Conservation (phyloP, 2,797 vertebrate genomes). For the Gallinago nigripennis region DNA sequence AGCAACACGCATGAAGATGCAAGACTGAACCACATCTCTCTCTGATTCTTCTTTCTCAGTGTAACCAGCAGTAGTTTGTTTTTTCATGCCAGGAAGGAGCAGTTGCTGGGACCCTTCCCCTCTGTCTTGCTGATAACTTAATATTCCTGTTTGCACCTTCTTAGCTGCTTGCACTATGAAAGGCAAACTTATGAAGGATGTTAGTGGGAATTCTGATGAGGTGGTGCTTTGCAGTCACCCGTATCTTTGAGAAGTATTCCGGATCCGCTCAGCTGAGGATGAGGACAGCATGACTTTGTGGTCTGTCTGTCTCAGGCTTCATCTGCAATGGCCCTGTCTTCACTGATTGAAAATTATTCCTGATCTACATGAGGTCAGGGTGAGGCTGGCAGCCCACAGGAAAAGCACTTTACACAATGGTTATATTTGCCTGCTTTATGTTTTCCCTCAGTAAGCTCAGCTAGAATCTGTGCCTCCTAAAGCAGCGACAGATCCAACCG, state of each 20-base stretch:
- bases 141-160: not conserved
- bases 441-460: not conserved
- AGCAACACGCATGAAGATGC: not conserved
- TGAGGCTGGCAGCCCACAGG: not conserved
- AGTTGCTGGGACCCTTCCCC: not conserved
- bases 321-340: not conserved
- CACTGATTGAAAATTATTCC: constrained; percentile 27
- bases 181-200: not conserved
- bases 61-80: not conserved
- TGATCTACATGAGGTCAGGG: not conserved
- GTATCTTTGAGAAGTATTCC: not conserved
- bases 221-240: not conserved
- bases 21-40: not conserved
- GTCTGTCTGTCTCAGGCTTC: not conserved
- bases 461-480: constrained; percentile 8
- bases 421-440: not conserved
- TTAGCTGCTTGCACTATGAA: not conserved
- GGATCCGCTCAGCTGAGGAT: not conserved
- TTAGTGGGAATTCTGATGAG: not conserved
- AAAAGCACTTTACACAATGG: not conserved
- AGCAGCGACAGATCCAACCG: not conserved
- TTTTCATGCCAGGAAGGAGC: not conserved
- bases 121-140: not conserved
- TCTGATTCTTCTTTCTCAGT: not conserved
- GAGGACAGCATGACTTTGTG: not conserved